Conservation (phyloP, 2,113 vertebrate genomes). For the Cygnus atratus region DNA sequence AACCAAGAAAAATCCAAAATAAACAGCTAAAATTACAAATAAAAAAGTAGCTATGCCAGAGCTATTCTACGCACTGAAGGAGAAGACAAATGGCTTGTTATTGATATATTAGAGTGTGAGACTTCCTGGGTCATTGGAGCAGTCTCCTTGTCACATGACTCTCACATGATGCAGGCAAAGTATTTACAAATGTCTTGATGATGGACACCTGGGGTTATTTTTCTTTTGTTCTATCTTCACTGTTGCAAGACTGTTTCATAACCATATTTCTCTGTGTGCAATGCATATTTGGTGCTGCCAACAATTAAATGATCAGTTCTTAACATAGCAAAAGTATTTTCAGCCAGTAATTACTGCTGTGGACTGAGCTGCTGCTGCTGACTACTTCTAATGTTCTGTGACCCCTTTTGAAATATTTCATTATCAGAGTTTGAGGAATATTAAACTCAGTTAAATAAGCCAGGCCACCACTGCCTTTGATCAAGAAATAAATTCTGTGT, state of each 20-base stretch:
- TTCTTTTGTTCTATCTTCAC: neutral
- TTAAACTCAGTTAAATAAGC: neutral
- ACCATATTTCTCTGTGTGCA: neutral
- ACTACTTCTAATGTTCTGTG: neutral
- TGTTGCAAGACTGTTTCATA: neutral
- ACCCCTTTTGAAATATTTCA: neutral
- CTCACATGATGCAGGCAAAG: neutral
- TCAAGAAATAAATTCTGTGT: neutral
- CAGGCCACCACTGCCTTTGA: neutral
- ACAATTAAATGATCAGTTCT: neutral
- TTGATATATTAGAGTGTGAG: neutral
- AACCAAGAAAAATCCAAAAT: neutral
- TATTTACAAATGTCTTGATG: neutral
- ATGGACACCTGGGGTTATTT: neutral
- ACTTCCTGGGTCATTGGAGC: neutral
- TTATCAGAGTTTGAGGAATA: neutral
- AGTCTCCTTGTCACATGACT: neutral
- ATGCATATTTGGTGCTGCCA: neutral
- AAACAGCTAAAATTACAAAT: neutral
- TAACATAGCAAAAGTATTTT: neutral
- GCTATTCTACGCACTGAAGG: neutral
- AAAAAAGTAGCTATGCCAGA: neutral
- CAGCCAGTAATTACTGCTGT: neutral
- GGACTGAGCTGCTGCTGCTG: neutral
- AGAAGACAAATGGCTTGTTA: neutral